Percentiles rank a stretch among this genome's conserved stretches.
phyloP scores from a whole-genome alignment of 2,113 vertebrate genomes.

The Indicator indicator region DNA sequence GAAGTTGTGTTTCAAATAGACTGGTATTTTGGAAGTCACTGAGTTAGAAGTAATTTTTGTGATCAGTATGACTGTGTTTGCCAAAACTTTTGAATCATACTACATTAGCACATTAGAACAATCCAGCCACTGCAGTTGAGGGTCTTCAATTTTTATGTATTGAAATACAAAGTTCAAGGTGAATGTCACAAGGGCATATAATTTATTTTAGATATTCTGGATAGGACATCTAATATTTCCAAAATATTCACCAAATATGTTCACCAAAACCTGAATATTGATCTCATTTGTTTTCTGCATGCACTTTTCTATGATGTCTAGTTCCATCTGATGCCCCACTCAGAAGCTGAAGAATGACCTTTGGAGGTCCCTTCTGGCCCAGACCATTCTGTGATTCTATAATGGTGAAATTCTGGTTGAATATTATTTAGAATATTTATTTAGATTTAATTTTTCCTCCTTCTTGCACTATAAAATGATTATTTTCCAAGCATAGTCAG shows the following conservation, averaged over 20 bases:
- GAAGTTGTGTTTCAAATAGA: not conserved
- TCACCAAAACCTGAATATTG: not conserved
- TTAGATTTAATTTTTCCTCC: not conserved
- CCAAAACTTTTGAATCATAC: not conserved
- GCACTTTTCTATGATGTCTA: not conserved
- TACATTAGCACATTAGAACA: not conserved
- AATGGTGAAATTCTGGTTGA: not conserved
- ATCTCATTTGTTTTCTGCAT: not conserved
- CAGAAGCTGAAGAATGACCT: not conserved
- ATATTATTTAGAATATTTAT: not conserved
- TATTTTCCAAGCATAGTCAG: not conserved
- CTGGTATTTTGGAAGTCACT: not conserved
- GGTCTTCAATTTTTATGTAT: not conserved
- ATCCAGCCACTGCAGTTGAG: not conserved
- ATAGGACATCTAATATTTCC: not conserved
- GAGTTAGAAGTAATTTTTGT: not conserved
- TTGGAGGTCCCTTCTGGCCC: no score
- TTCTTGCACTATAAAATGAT: not conserved
- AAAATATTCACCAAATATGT: no score
- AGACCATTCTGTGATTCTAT: no score
- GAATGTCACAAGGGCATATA: not conserved
- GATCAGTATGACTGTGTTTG: not conserved
- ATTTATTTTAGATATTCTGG: not conserved
- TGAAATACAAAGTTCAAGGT: not conserved
- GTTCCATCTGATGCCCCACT: not conserved